Evolutionary conservation across 2,888 invertebrate genomes (phyloP).

Genomic region (Hirtodrosophila histrioides): DNA sequence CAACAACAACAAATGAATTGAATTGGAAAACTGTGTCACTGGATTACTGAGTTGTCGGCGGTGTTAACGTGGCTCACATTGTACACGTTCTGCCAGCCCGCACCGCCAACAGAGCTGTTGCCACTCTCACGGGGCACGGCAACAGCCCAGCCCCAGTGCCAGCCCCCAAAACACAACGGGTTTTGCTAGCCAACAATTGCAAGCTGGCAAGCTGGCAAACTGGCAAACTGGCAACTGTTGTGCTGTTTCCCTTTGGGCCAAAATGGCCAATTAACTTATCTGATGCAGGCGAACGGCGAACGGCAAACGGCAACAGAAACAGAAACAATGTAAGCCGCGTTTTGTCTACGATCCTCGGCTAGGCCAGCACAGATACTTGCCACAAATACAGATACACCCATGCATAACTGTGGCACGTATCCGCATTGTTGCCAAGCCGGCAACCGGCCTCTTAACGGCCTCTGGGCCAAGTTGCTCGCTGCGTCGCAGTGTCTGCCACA

Average conservation of each 20-base stretch:
- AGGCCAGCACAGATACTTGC: slow-evolving; percentile 14
- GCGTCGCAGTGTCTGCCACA: slow-evolving; percentile 50
- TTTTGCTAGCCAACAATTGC: slow-evolving; percentile 36
- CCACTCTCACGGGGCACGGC: slow-evolving; percentile 17
- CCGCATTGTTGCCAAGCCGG: slow-evolving; percentile 57
- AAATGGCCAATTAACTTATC: slow-evolving; percentile 75
- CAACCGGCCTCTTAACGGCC: slow-evolving; percentile 31
- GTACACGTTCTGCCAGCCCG: slow-evolving; percentile 29
- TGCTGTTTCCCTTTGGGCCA: slow-evolving; percentile 68
- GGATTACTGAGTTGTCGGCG: slow-evolving; percentile 54
- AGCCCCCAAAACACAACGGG: slow-evolving; percentile 30
- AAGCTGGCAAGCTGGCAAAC: slow-evolving; percentile 11
- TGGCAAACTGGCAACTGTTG: slow-evolving; percentile 19
- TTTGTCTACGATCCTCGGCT: slow-evolving; percentile 61
- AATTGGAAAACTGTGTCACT: slow-evolving; percentile 63
- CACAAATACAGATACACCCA: slow-evolving; percentile 3
- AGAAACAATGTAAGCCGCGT: slow-evolving; percentile 29
- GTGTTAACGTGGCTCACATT: slow-evolving; percentile 37
- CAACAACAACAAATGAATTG: slow-evolving; percentile 24
- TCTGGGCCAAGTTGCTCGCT: slow-evolving; percentile 40
- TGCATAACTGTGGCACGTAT: slow-evolving; percentile 32
- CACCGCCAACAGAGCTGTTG: slow-evolving; percentile 20
- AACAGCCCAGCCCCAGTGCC: slow-evolving; percentile 1
- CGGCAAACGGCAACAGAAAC: slow-evolving; percentile 18
- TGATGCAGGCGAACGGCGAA: slow-evolving; percentile 51